phyloP scores from a whole-genome alignment of 2,888 invertebrate species.

The Platycheirus rosarum region DNA sequence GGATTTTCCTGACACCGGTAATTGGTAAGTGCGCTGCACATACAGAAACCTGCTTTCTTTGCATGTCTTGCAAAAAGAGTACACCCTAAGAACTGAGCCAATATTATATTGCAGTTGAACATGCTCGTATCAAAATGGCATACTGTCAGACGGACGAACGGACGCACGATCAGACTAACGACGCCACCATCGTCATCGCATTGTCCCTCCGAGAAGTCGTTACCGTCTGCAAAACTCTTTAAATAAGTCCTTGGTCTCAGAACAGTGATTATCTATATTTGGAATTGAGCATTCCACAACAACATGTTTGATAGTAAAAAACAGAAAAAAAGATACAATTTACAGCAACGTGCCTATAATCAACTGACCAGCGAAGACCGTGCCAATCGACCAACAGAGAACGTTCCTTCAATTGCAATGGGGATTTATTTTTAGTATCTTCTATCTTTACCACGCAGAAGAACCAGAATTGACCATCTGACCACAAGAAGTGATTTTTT shows the following conservation, averaged over 20 bases:
- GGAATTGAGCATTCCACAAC: conserved; percentile 66
- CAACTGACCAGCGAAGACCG: conserved; percentile 36
- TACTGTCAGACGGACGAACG: background rate
- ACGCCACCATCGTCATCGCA: conserved; percentile 5
- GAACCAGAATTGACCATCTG: conserved; percentile 39
- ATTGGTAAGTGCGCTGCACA: conserved; percentile 47
- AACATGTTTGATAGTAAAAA: conserved; percentile 64
- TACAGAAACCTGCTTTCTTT: conserved; percentile 68
- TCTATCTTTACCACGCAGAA: conserved; percentile 19
- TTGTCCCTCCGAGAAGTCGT: conserved; percentile 7
- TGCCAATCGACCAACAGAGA: background rate
- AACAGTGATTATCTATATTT: conserved; percentile 64
- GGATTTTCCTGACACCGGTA: conserved; percentile 69
- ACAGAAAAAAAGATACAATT: conserved; percentile 60
- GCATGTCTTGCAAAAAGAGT: conserved; percentile 21
- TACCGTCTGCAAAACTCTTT: conserved; percentile 45
- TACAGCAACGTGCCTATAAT: conserved; percentile 34
- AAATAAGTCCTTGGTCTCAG: conserved; percentile 69
- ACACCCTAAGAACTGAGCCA: conserved; percentile 10
- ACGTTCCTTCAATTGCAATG: conserved; percentile 20
- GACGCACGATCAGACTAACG: background rate
- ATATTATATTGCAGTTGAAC: conserved; percentile 28
- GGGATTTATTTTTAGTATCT: conserved; percentile 61
- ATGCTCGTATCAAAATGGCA: conserved; percentile 16
- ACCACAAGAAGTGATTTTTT: conserved; percentile 43